Percentiles rank a stretch among this genome's conserved stretches.
These are phyloP conservation scores for Nothocercus julius DNA, from an alignment of 2,113 vertebrate genomes.

Conservation along the genomic window DNA sequence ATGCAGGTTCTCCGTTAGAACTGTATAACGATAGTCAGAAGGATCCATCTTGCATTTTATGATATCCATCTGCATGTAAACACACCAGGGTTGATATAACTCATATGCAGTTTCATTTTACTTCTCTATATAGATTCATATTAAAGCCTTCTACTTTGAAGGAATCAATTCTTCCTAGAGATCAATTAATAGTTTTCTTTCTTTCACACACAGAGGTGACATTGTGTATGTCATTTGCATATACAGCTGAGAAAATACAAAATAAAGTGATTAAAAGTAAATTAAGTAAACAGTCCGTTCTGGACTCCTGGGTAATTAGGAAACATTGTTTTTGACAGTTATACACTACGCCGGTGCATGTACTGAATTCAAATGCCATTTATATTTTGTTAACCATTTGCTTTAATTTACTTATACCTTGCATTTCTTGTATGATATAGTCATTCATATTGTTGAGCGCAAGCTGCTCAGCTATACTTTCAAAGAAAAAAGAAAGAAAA, in stretches of 20 bases:
- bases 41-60: not conserved
- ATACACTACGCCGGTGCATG: conserved; percentile 15
- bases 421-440: not conserved
- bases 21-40: not conserved
- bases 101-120: not conserved
- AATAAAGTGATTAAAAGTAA: conserved; percentile 66
- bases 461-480: not conserved
- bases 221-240: conserved; percentile 48
- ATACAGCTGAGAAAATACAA: conserved; percentile 49
- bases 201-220: conserved; percentile 39
- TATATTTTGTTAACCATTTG: not conserved
- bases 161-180: conserved; percentile 24
- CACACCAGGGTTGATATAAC: not conserved
- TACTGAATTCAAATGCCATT: conserved; percentile 27
- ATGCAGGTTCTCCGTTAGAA: not conserved
- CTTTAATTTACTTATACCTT: not conserved
- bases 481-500: not conserved
- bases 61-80: not conserved
- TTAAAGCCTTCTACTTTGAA: not conserved
- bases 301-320: conserved; percentile 60
- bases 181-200: conserved; percentile 52
- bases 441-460: not conserved
- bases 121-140: not conserved
- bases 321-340: conserved; percentile 64
- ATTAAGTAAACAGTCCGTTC: conserved; percentile 59